Conservation (phyloP, 1,140 invertebrate species). For the Probaryconus sp. region DNA sequence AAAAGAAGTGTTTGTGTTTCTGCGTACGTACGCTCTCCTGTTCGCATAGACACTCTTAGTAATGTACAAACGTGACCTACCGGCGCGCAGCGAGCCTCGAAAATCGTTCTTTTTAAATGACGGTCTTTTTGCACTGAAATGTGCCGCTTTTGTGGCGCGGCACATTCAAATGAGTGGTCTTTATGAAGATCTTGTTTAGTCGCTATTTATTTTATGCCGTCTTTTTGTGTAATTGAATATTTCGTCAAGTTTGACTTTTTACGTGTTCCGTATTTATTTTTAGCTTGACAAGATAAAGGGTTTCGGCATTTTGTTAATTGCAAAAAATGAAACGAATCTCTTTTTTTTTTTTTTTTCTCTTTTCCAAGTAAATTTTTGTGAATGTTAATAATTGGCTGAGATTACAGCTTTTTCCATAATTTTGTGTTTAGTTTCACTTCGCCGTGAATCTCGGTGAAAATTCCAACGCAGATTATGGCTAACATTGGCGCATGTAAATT, state of each 20-base stretch:
- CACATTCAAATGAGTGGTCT: constrained; percentile 53
- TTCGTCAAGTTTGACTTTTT: constrained; percentile 19
- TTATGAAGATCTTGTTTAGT: constrained; percentile 28
- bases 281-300: too few species aligned
- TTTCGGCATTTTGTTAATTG: too few species aligned
- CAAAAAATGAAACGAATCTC: too few species aligned
- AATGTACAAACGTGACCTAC: constrained; percentile 34
- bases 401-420: too few species aligned
- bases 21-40: constrained; percentile 38
- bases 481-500: too few species aligned
- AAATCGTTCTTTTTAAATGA: constrained; percentile 37
- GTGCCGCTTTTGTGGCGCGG: constrained; percentile 36
- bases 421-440: too few species aligned
- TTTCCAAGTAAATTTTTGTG: too few species aligned
- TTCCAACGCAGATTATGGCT: too few species aligned
- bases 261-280: constrained; percentile 16
- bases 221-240: constrained; percentile 33
- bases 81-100: constrained; percentile 27
- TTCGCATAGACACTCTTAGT: constrained; percentile 35
- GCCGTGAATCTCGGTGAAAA: too few species aligned
- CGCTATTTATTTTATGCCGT: constrained; percentile 26
- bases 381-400: too few species aligned
- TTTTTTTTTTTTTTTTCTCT: too few species aligned
- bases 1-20: constrained; percentile 54
- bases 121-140: constrained; percentile 21